Evolutionary conservation across 2,113 vertebrate species (phyloP), one percentile per base, ranked within the genome.

Genomic region (Saguinus midas): DNA sequence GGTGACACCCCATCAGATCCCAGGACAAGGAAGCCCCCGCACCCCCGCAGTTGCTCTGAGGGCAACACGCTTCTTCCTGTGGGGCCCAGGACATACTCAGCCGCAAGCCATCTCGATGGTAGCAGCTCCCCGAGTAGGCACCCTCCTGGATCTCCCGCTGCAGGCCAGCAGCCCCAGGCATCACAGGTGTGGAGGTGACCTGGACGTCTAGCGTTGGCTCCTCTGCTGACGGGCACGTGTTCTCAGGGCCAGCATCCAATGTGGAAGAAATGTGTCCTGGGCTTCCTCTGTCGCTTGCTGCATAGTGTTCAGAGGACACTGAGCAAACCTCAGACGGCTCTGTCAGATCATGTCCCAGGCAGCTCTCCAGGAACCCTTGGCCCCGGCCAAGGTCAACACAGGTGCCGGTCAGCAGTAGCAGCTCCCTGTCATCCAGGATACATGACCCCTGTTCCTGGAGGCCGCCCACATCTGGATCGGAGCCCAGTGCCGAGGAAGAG

Each of bases 31-130:
- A 21, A 9, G 21, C 5, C 73, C 64, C 21, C 6, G 25, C 12
- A 20, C 9, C 81, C 17, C 0, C 17, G 10, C 0, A 1, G n/a
- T 21, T 11, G 57, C 50, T 10, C 21, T n/a, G 9, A 6, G 23
- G n/a, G 21, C 25, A 40, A 23, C 18, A 10, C 0, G 0, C 43
- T 0, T 8, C 48, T 43, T 1, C 29, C 23, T 48, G 35, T 0
- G 8, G 6, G 11, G 13, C 11, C 72, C 0, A 1, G 57, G 13
- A 52, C 99, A 72, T 97, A 99, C 99, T 99, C 79, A 99, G 98
- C 86, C 97, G 98, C 0, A 99, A 99, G 94, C 99, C 99, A 11
- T 99, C 99, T 94, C 99, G 99, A 97, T 99, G 99, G 98, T 99
- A 99, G 94, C 99, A 99, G 55, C 98, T 99, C 58, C 99, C 99